Percentiles rank a stretch among this genome's conserved stretches.
Evolutionary conservation across 2,797 vertebrate species (phyloP).

Genomic region (Gymnothorax javanicus): DNA sequence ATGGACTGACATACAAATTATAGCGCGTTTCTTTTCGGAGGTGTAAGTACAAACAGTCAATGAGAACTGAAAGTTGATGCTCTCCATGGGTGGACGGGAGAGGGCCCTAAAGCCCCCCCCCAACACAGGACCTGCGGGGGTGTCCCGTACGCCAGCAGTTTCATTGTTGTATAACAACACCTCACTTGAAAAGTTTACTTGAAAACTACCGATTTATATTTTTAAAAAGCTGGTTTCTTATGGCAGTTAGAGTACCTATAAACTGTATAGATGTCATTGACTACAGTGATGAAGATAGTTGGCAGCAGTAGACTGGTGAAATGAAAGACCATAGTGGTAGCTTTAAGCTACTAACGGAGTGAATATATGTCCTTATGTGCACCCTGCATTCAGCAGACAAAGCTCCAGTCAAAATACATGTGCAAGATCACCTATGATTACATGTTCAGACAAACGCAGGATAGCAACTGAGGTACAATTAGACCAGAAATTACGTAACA

Average conservation of each 20-base stretch:
- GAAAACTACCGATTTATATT: no score
- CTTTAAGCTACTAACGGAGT: not conserved
- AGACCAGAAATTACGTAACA: not conserved
- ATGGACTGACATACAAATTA: no score
- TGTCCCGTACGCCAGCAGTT: no score
- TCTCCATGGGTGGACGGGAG: no score
- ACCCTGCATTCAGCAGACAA: not conserved
- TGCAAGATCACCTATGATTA: not conserved
- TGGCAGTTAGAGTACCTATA: not conserved
- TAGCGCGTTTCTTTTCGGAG: no score
- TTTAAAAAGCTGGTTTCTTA: not conserved
- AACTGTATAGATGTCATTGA: not conserved
- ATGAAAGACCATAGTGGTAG: not conserved
- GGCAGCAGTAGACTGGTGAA: not conserved
- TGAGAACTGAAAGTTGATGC: no score
- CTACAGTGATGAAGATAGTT: not conserved
- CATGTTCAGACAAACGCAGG: not conserved
- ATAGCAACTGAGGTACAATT: not conserved
- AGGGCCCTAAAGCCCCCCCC: no score
- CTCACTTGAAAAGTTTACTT: no score
- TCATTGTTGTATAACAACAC: no score
- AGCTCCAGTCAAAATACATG: not conserved
- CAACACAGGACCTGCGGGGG: no score
- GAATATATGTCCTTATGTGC: not conserved
- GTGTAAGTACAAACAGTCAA: no score